Base-by-base conservation (phyloP, 1,140 invertebrate genomes). In the Megathymus violae region DNA sequence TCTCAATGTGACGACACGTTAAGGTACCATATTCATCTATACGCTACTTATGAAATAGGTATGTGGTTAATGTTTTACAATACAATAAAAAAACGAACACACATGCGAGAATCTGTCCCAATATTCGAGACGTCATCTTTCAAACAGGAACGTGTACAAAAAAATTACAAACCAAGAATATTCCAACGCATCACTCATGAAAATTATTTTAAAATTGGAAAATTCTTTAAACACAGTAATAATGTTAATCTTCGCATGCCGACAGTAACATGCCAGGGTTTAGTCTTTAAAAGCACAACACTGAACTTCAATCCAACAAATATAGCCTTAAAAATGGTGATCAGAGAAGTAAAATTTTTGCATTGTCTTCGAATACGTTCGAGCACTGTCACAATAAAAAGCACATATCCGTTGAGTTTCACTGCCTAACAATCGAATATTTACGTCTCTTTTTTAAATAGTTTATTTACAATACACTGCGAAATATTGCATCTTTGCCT, bases 191-290 rank as follows among this genome's bases (percentile, higher is more conserved):
- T 34, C n/a, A 58, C 31, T 46, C 4, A 38, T 10, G 1, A 59
- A 50, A 58, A 34, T 62, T 54, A 38, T 50, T 59, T 52, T 50
- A 44, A 62, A 59, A 58, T 60, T 72, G 62, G 56, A 68, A 74
- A 44, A 67, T 64, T 62, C 68, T 71, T 61, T 44, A 41, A 64
- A 58, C 61, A 68, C 52, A 56, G 41, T 38, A 27, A 52, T 3
- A 13, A 47, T 46, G 63, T 58, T 72, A 63, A 62, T 65, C 59
- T 61, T 61, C 65, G 69, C 82, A 85, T 82, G 77, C 78, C 75
- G 59, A 69, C 66, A 64, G 17, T 64, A 68, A 73, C 78, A 81
- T 81, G 80, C 80, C 67, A 64, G 78, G 63, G 76, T 77, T 83
- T 75, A 76, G 63, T 74, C 60, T 61, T 68, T 62, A 52, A 56